Base-by-base conservation (phyloP, 1,140 invertebrate genomes). In the Helicoverpa zea region DNA sequence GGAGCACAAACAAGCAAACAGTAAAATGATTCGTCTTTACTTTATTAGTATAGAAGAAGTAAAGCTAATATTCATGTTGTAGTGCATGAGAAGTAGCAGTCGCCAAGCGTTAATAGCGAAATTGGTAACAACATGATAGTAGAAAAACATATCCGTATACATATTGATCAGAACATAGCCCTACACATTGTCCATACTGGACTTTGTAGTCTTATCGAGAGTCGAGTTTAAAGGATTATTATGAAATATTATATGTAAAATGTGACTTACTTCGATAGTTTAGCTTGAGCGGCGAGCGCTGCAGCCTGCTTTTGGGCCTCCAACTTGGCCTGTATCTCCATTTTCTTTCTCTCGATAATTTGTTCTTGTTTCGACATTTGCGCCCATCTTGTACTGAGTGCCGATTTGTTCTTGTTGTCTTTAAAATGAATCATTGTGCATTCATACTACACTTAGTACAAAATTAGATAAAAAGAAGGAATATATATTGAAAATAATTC, bases 281-380 rank as follows among this genome's bases (percentile, higher is more conserved):
- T 94, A 2, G 89, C 92, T 85, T 94, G 92, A 54, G 92, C 92
- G 30, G 92, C 90, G 54, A 94, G 86, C 35, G 92, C 92, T n/a
- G 94, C 92, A 13, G 93, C 94, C 79, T 94, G 91, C 81, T 94
- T 95, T 85, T 95, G 94, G 47, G 94, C 92, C 81, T 95, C 93
- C 73, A 92, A 70, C 80, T 95, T 95, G 11, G 94, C 92, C 85
- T 95, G 94, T 81, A 95, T 94, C 87, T 95, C 93, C 84, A 93
- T 95, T 89, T 97, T 98, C 88, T 98, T 98, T 87, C 97, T 96
- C 88, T 98, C 97, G 83, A 98, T 98, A 79, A 98, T 96, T 94
- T 97, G 96, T 89, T 98, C 97, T 86, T 98, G 97, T 86, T 97
- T 97, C 18, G 97, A 96, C 97, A 98, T 98, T 95, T 98, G 97